Evolutionary conservation across 2,113 vertebrate species (phyloP), one percentile per base, ranked within the genome.

Genomic region (Chionis minor): DNA sequence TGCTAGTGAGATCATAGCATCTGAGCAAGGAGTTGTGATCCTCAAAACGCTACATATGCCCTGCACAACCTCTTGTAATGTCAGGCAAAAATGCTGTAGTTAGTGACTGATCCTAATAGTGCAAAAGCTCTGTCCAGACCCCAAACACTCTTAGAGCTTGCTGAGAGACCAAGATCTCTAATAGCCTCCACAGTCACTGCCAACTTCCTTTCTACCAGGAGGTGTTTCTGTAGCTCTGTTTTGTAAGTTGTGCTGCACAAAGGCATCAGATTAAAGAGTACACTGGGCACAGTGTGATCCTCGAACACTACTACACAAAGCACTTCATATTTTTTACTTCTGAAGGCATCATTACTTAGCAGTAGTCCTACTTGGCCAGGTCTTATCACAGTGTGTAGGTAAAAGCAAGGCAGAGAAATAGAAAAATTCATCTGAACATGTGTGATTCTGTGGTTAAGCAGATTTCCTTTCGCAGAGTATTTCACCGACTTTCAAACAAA

Each of bases 31-130:
- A 85, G 38, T 9, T 74, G 40, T 61, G 63, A 81, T 45, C 70
- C 33, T 72, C 21, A 23, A 72, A 83, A 58, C 66, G 10, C 9
- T 52, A 10, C 45, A n/a, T 19, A 44, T 0, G 0, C 21, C 19
- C 2, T 71, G 40, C n/a, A 44, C 58, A 72, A 18, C 15, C 52
- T 88, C 42, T 72, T 28, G 6, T 14, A 75, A 86, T 6, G 33
- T 55, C 18, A 69, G 28, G 54, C n/a, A 58, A 75, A 88, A 59
- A 14, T 32, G 20, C 12, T 59, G 52, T 14, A 65, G 40, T 66
- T 70, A 69, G 67, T 38, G 22, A 72, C 49, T 75, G 30, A 54
- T 40, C n/a, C 17, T 14, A 88, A 38, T 5, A n/a, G 26, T 19
- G 38, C 35, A 75, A 67, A 83, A 88, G 9, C 42, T 74, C 83